Percentiles rank a stretch among this genome's conserved stretches.
These are phyloP conservation scores for Leptinotarsa lineolata DNA, from an alignment of 1,140 invertebrate genomes.

Conservation along the genomic window DNA sequence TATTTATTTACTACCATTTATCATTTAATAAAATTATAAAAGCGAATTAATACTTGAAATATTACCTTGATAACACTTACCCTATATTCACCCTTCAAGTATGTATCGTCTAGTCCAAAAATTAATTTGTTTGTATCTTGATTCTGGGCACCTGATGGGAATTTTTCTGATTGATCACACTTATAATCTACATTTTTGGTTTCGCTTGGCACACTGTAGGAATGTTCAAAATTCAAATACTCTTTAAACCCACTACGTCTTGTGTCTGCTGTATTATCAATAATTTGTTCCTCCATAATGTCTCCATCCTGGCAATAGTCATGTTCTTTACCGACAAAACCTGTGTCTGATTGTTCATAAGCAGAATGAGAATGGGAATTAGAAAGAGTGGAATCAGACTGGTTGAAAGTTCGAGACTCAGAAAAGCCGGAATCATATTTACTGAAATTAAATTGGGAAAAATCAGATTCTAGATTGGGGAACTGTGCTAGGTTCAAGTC, in stretches of 20 bases:
- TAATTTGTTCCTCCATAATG: constrained; percentile 19
- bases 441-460: neutral
- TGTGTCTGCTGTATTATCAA: constrained; percentile 21
- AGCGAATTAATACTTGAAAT: too few species aligned
- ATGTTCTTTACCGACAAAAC: constrained; percentile 38
- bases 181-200: constrained; percentile 19
- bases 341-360: constrained; percentile 12
- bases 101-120: constrained; percentile 36
- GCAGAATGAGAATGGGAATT: constrained; percentile 17
- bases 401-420: neutral
- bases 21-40: neutral
- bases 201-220: constrained; percentile 36
- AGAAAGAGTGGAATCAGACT: neutral
- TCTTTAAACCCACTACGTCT: neutral
- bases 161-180: neutral
- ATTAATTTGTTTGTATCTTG: constrained; percentile 32
- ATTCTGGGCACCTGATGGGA: constrained; percentile 11
- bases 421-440: neutral
- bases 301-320: constrained; percentile 42
- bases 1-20: neutral
- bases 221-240: constrained; percentile 35
- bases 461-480: neutral
- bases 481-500: neutral
- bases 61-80: neutral
- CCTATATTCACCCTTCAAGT: constrained; percentile 15